Evolutionary conservation across 2,797 vertebrate species (phyloP).

Genomic region (Sternarchorhynchus goeldii): DNA sequence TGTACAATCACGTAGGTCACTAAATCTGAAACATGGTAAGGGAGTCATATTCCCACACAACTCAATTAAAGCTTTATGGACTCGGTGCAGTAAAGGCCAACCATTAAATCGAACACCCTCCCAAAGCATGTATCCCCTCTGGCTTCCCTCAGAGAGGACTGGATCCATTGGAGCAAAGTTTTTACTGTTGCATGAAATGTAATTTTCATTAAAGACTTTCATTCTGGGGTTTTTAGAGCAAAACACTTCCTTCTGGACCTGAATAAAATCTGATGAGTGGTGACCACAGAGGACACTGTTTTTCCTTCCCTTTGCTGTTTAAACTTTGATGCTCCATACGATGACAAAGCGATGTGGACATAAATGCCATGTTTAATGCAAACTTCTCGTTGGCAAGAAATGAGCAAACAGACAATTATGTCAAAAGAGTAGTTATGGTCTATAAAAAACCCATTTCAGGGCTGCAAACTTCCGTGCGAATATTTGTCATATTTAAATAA

Average conservation of each 20-base stretch:
- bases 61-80: slow-evolving; percentile 94
- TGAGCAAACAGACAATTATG: slow-evolving; percentile 23
- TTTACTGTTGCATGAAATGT: slow-evolving; percentile 78
- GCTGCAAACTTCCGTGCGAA: slow-evolving; percentile 12
- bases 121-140: slow-evolving; percentile 76
- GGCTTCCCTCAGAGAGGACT: slow-evolving; percentile 72
- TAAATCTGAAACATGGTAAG: slow-evolving; percentile 77
- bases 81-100: slow-evolving; percentile 92
- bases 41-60: slow-evolving; percentile 91
- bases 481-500: slow-evolving; percentile 15
- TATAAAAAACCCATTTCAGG: slow-evolving; percentile 9
- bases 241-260: slow-evolving; percentile 78
- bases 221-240: slow-evolving; percentile 43
- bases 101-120: slow-evolving; percentile 92
- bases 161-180: slow-evolving; percentile 44
- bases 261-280: slow-evolving; percentile 81
- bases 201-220: slow-evolving; percentile 83
- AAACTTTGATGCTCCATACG: slow-evolving; percentile 72
- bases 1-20: slow-evolving; percentile 35
- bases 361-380: slow-evolving; percentile 36
- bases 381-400: slow-evolving; percentile 36
- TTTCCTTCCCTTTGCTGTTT: slow-evolving; percentile 70
- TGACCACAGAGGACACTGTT: slow-evolving; percentile 73
- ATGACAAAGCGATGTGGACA: slow-evolving; percentile 80
- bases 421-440: slow-evolving; percentile 24